Evolutionary conservation across 1,140 invertebrate species (phyloP), one percentile per base, ranked within the genome.

Genomic region (Acromyrmex echinatior): DNA sequence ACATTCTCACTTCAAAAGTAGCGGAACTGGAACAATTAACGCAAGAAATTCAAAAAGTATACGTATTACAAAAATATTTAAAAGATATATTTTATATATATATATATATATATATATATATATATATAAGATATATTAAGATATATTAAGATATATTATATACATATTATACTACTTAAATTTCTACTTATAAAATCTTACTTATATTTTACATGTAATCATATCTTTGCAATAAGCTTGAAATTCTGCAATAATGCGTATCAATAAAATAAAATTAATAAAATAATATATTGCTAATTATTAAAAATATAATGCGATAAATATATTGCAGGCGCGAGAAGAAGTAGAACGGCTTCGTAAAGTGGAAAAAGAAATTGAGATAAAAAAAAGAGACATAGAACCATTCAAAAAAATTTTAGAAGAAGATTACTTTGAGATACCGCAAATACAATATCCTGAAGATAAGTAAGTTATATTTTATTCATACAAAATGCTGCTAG

Each of bases 21-120:
- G 78, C 76, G 0, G 93, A 95, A 90, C 92, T 95, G 14, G 95
- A 95, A 21, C 56, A 92, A 16, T 92, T 95, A 16, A 95, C 95
- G 0, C 87, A 92, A 21, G 92, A 93, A 63, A 68, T 95, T 53
- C 92, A 94, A 79, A 73, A 92, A 35, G 58, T 93, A 45, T 45
- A 45, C 39, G 39, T 39, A 7, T 87, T 95, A 16, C 93, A 1
- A 53, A 21, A 49, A 51, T 6, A 58, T 60, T 62, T 62, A 66
- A 78, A 39, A 81, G 1, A 31, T 45, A 25, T 25, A n/a, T n/a
- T n/a, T n/a, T 25, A 25, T 25, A 45, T 51, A 16, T 51, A n/a
- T 3, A 7, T 39, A 45, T 58, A 14, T n/a, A 31, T 31, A 31
- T 3, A 31, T 3, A 12, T 39, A 45, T 56, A 14, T n/a, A 21